Base-by-base conservation (phyloP, 2,888 invertebrate genomes). In the Prenolepis imparis region DNA sequence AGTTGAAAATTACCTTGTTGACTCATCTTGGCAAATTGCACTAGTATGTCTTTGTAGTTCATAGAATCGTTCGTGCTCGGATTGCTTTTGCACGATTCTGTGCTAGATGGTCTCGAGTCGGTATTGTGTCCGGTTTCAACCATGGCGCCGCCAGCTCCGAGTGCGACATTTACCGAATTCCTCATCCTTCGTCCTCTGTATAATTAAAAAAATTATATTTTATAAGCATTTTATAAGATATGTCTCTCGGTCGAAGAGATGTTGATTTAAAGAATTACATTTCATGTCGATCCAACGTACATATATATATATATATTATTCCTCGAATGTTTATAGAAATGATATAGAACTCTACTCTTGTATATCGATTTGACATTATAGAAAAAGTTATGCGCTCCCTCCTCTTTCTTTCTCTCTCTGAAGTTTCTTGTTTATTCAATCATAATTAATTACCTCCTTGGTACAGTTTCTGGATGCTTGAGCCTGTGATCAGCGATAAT, bases 401-500 rank as follows among this genome's bases (percentile, higher is more conserved):
- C n/a, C n/a, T 41, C 15, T n/a, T 12, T 48, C 2, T 21, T 21
- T 9, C 28, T 44, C 0, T 8, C 61, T 61, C 5, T 5, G 15
- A 15, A 61, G 4, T 63, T 18, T 74, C 11, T 36, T 36, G 18
- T 9, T 61, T 28, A 18, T 18, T 74, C 3, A 36, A 12, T 61
- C 21, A 1, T 63, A 48, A 75, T 67, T 24, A 64, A 61, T 88
- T 88, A 94, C 92, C 97, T 96, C 88, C 97, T 95, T 0, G 97
- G 97, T 0, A 97, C 96, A 5, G 96, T 95, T 88, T 98, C 97
- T 0, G 97, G 97, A 94, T 97, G 97, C 88, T 97, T 95, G 87
- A 97, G 97, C 88, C 97, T 96, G 92, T 97, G 97, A 93, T 98
- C 98, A 0, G 97, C 97, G 91, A 97, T 97, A 81, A 98, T 97